phyloP scores from a whole-genome alignment of 2,888 invertebrate genomes.

The Zelleria hepariella region DNA sequence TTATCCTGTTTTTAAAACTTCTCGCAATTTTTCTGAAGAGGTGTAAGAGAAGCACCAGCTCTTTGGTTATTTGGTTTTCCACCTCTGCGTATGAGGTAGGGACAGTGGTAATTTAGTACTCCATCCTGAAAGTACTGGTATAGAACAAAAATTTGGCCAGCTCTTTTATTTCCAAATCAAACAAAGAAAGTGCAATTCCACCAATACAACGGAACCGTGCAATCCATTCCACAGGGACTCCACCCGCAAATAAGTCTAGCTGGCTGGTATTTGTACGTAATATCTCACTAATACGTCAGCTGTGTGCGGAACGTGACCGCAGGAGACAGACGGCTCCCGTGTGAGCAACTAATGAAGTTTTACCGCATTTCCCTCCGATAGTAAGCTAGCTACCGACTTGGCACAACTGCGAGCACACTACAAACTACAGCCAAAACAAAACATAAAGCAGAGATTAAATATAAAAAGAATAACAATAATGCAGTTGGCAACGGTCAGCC shows the following conservation, averaged over 20 bases:
- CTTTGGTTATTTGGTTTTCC: too few relatives aligned
- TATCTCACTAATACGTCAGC: slow-evolving; percentile 13
- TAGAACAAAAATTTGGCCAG: not conserved
- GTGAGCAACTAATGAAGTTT: slow-evolving; percentile 33
- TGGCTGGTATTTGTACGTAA: not conserved
- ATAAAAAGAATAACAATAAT: slow-evolving; percentile 7
- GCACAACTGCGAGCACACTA: not conserved
- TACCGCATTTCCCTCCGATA: slow-evolving; percentile 13
- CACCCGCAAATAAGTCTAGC: not conserved
- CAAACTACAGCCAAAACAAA: not conserved
- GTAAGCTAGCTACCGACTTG: not conserved
- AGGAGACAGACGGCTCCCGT: slow-evolving; percentile 42
- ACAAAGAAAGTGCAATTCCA: not conserved
- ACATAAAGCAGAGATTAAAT: slow-evolving; percentile 1
- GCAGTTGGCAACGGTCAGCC: slow-evolving; percentile 5
- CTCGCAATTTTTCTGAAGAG: too few relatives aligned
- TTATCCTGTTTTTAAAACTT: too few relatives aligned
- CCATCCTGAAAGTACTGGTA: not conserved
- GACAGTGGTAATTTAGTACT: too few relatives aligned
- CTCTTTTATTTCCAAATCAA: not conserved
- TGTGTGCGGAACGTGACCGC: slow-evolving; percentile 38
- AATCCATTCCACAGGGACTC: not conserved
- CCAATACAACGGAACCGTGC: not conserved
- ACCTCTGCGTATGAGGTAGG: too few relatives aligned
- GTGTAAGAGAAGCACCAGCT: too few relatives aligned